Base-by-base conservation (phyloP, 2,797 vertebrate species). In the Acipenser ruthenus region DNA sequence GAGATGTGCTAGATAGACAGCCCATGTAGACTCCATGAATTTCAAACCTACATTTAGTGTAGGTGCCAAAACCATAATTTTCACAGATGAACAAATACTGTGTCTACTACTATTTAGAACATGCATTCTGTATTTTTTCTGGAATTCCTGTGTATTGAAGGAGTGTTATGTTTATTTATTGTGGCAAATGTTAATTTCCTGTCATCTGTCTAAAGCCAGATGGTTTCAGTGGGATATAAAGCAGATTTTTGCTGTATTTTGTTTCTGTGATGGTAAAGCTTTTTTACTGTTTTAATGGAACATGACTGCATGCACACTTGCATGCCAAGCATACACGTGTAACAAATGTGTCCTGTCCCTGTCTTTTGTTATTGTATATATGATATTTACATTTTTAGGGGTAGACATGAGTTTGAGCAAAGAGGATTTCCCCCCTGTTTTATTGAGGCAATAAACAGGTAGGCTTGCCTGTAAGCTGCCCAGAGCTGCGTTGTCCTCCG, bases 181-280 rank as follows among this genome's bases (percentile, higher is more conserved):
- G 65, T 74, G 64, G 2, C 70, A 70, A 71, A 70, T 68, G 56
- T 70, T 71, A 73, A 71, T 75, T 77, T 69, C 67, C 50, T 75
- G 67, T 73, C 69, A 58, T 76, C 73, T 72, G 63, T 56, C 65
- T 63, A 71, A 73, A 75, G 70, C 76, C 71, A 85, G 67, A 76
- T 79, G 75, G 76, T 69, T 71, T 73, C 74, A 69, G 60, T 66
- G 50, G 82, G 77, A 81, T 77, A 67, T 72, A 72, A 84, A 78
- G 53, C 79, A 82, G 77, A 74, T 72, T 68, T 13, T 71, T 64
- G 75, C 71, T 67, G 62, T 68, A 52, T 67, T 64, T 71, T 72
- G 70, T 79, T 74, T 80, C 65, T 78, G 73, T 80, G 70, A 74
- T 78, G 78, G 72, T 74, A 79, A 68, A 69, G 65, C 68, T 78